Evolutionary conservation across 2,888 invertebrate genomes (phyloP), one percentile per base, ranked within the genome.

Genomic region (Malacosoma neustria): DNA sequence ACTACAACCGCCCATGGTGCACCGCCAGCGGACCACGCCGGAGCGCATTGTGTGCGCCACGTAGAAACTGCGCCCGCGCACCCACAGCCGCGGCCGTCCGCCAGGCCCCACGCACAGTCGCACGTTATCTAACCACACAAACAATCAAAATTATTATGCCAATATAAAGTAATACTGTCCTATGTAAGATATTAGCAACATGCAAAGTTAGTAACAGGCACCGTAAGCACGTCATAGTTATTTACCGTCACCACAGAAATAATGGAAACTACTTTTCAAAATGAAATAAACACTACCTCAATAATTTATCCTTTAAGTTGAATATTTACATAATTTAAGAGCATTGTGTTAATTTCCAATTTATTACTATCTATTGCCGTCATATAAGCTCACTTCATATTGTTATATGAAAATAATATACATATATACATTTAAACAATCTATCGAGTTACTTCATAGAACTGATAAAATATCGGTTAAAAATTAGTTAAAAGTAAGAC

Each of bases 1-100:
- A 14, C 81, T 81, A 46, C 84, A 85, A 33, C 84, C 84, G 38
- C 84, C 84, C 84, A 85, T 84, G 1, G 84, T 85, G 56, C 84
- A 85, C 0, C 84, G 74, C 84, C 84, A 84, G 44, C 84, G 80
- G 38, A 84, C 84, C 11, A 82, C 72, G 32, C 84, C 84, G 4
- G 84, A 85, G 33, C 84, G 75, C 84, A 85, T 85, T 6, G 84
- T 85, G 51, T 85, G 84, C 41, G 84, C 84, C 37, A 82, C 82
- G 61, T 85, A 85, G 57, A 85, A 85, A 47, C 84, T 85, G 53
- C 81, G 79, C 38, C 84, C 84, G 46, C 76, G 72, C 48, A 84
- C 82, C 84, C 84, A 84, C 32, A 85, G 61, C 43, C 85, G 70
- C 39, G 84, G 84, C 45, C 84, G 69, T 29, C 84, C 84, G 43